Evolutionary conservation across 2,888 invertebrate species (phyloP).

Genomic region (Agriopis aurantiaria): DNA sequence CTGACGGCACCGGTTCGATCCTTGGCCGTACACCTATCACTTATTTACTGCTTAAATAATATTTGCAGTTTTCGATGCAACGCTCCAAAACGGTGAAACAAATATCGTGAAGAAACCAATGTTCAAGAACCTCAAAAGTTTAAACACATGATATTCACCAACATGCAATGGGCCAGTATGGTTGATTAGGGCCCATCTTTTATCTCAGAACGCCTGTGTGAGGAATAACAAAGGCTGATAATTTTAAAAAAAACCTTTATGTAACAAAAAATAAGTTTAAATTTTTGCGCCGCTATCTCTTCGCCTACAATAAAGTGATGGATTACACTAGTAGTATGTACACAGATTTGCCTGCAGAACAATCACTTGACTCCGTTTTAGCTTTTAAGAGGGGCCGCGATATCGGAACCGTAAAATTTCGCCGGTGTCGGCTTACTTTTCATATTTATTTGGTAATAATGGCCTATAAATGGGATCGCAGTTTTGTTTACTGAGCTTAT

Average conservation of each 20-base stretch:
- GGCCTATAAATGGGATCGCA: slow-evolving; percentile 29
- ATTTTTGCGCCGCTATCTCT: slow-evolving; percentile 41
- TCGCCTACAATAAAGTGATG: slow-evolving; percentile 65
- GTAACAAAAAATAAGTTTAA: not conserved
- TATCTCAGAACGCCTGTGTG: too few species aligned
- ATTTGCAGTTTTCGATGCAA: too few species aligned
- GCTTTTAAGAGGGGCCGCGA: slow-evolving; percentile 75
- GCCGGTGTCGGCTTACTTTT: slow-evolving; percentile 62
- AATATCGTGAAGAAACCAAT: too few species aligned
- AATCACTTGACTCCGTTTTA: slow-evolving; percentile 75
- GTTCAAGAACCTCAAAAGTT: too few species aligned
- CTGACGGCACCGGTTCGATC: too few species aligned
- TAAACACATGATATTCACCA: too few species aligned
- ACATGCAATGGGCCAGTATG: too few species aligned
- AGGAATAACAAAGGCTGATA: too few species aligned
- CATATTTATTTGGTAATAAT: slow-evolving; percentile 40
- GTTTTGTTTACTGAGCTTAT: slow-evolving; percentile 19
- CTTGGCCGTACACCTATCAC: too few species aligned
- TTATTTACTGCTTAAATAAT: too few species aligned
- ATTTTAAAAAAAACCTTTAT: not conserved
- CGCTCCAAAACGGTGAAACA: too few species aligned
- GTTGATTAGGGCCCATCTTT: too few species aligned
- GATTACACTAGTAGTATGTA: slow-evolving; percentile 65
- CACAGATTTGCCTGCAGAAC: slow-evolving; percentile 80
- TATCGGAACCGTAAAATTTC: slow-evolving; percentile 69